These are phyloP conservation scores for Drosophila mimetica DNA, from an alignment of 2,888 invertebrate genomes.

Conservation along the genomic window DNA sequence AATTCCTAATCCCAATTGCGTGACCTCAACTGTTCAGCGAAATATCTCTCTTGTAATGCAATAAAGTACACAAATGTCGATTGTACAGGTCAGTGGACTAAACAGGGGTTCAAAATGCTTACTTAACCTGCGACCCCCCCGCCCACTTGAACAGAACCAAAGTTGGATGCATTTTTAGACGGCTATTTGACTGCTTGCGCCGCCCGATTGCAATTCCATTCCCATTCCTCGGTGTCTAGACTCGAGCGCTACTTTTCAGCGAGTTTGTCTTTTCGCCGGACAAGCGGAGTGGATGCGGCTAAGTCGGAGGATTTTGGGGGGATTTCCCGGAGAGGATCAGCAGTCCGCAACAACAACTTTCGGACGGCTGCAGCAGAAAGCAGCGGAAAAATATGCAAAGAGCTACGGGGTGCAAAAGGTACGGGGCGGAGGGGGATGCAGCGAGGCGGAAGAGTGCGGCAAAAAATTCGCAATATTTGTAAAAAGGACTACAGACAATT, in stretches of 20 bases:
- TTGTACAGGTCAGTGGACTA: slow-evolving; percentile 46
- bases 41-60: neutral
- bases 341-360: slow-evolving; percentile 46
- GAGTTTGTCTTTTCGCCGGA: slow-evolving; percentile 65
- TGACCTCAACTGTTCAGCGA: neutral
- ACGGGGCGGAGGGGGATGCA: neutral
- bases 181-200: slow-evolving; percentile 62
- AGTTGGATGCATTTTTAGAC: slow-evolving; percentile 62
- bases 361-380: slow-evolving; percentile 51
- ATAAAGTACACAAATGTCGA: slow-evolving; percentile 41
- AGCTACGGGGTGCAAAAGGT: slow-evolving; percentile 7
- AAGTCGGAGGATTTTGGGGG: neutral
- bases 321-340: slow-evolving; percentile 37
- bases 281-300: slow-evolving; percentile 20
- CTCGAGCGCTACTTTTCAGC: slow-evolving; percentile 55
- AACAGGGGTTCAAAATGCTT: slow-evolving; percentile 34
- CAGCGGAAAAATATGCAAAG: slow-evolving; percentile 65
- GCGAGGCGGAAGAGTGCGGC: slow-evolving; percentile 14
- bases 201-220: slow-evolving; percentile 58
- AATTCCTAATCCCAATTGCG: neutral
- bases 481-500: slow-evolving; percentile 80
- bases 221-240: slow-evolving; percentile 68
- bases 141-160: neutral
- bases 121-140: slow-evolving; percentile 14
- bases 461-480: slow-evolving; percentile 71